Conservation (phyloP, 2,113 vertebrate species). For the Pionites leucogaster region DNA sequence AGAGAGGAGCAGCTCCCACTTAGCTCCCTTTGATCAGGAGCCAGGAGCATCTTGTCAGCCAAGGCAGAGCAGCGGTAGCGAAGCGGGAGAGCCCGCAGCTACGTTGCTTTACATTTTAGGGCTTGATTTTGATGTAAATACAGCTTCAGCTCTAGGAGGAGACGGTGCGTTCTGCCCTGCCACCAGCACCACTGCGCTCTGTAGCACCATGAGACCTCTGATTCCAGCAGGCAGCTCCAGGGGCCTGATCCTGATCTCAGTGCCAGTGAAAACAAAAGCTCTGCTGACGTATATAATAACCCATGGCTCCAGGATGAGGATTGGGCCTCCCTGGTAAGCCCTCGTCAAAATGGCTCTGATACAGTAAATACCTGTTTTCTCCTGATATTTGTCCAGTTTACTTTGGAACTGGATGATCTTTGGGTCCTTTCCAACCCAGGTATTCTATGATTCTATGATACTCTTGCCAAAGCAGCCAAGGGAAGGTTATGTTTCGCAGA, state of each 20-base stretch:
- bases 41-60: slow-evolving; percentile 53
- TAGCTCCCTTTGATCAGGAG: slow-evolving; percentile 42
- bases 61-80: background rate
- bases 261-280: background rate
- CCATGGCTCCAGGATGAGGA: accelerated
- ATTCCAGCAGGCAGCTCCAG: background rate
- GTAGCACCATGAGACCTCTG: background rate
- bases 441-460: no score
- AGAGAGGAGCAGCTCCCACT: slow-evolving; percentile 33
- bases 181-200: background rate
- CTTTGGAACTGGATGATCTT: background rate
- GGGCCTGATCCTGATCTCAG: background rate
- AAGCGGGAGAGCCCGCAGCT: background rate
- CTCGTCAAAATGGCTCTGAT: background rate
- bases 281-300: background rate
- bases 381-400: background rate
- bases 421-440: no score
- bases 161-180: background rate
- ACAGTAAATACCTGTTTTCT: background rate
- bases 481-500: background rate
- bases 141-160: background rate
- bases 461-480: background rate
- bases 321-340: background rate
- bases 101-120: slow-evolving; percentile 5
- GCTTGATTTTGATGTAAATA: slow-evolving; percentile 23